phyloP scores from a whole-genome alignment of 2,888 invertebrate genomes.

The Corythucha ciliata region DNA sequence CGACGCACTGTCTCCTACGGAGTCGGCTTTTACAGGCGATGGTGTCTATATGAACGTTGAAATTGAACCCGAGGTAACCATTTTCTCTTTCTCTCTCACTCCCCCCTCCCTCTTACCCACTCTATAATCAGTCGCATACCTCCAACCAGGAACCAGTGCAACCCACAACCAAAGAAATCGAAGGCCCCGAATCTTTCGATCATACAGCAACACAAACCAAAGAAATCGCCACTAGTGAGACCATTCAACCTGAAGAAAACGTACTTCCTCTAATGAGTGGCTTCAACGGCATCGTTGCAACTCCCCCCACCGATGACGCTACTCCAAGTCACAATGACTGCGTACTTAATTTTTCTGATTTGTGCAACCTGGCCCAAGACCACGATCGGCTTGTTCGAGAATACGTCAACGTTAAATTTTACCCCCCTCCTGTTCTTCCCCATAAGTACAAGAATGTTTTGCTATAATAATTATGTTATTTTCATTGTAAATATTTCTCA shows the following conservation, averaged over 20 bases:
- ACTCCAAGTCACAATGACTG: no score
- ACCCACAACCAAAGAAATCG: constrained; percentile 11
- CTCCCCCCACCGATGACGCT: no score
- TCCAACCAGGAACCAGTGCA: background rate
- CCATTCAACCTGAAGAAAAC: background rate
- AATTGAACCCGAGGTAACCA: no score
- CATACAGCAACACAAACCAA: constrained; percentile 23
- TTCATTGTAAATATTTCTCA: no score
- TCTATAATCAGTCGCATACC: background rate
- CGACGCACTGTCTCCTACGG: constrained; percentile 27
- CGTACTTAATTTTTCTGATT: no score
- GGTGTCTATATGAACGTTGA: constrained; percentile 12
- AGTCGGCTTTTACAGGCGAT: constrained; percentile 24
- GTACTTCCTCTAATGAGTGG: constrained; percentile 2
- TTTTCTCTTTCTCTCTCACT: no score
- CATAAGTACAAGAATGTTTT: constrained; percentile 30
- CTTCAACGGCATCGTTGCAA: background rate
- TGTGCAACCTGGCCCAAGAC: no score
- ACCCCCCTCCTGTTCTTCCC: constrained; percentile 31
- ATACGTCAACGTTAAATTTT: constrained; percentile 31
- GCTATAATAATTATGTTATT: no score
- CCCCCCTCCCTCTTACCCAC: background rate
- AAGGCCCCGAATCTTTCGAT: constrained; percentile 14
- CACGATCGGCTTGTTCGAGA: no score
- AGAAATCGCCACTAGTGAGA: constrained; percentile 8